Base-by-base conservation (phyloP, 1,140 invertebrate species). In the Sarcophaga peregrina region DNA sequence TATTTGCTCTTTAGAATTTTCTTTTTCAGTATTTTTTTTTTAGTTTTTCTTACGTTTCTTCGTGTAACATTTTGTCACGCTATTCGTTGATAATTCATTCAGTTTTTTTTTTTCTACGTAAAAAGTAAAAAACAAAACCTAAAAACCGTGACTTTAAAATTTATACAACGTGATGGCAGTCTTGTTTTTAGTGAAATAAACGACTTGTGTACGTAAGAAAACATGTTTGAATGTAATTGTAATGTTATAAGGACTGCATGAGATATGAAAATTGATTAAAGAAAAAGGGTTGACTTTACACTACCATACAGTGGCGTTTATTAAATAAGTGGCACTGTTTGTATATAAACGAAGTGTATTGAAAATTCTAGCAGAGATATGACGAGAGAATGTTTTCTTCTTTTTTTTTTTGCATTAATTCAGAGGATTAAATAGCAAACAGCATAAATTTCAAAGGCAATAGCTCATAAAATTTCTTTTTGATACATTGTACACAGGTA, bases 1-100 rank as follows among this genome's bases (percentile, higher is more conserved):
- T 37, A 2, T 2, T 37, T 37, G 25, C 25, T 37, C 25, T 37
- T 37, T 37, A 37, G 25, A 37, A 37, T 37, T 37, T 4, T n/a
- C n/a, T n/a, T n/a, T n/a, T n/a, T n/a, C n/a, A n/a, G 25, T 37
- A 2, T 37, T 37, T 37, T 37, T 37, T 37, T 37, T 37, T 37
- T 37, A 37, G 25, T 37, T 37, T 37, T 37, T 37, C 25, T 37
- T 37, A 37, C 25, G 4, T 37, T 37, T 37, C 25, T 37, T 37
- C 25, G 25, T 58, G 4, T n/a, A 58, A 58, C 54, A 58, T 58
- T n/a, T n/a, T 58, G 54, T 58, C 54, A 58, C 54, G 54, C 54
- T 58, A 58, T 58, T 58, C 54, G 3, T 58, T 58, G 54, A 58
- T 58, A 58, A 58, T 58, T 58, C 54, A 58, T 58, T 58, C 54